Base-by-base conservation (phyloP, 2,888 invertebrate species). In the Clistopyga incitator region DNA sequence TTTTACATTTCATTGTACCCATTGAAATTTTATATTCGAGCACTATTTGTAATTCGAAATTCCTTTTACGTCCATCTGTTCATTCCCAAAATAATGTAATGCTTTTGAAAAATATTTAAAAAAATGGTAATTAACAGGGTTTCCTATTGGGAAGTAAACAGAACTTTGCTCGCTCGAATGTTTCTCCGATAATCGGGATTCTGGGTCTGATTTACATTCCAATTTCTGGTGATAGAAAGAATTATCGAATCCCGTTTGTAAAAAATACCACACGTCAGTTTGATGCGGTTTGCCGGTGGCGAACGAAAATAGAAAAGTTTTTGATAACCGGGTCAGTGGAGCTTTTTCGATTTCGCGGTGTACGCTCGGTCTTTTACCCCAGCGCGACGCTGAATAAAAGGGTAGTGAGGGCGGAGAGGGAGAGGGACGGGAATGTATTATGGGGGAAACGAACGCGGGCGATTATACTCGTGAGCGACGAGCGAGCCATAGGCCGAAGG, bases 321-420 rank as follows among this genome's bases (percentile, higher is more conserved):
- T 42, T 67, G 42, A 54, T 68, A 83, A 83, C 52, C 29, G 72
- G 83, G 80, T 83, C 79, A 83, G 76, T 68, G 72, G 72, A 38
- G 52, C 65, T 68, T 64, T 80, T 80, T 83, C 72, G 72, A 72
- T 83, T 80, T 68, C 67, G 50, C 71, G 64, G 15, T 34, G 52
- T 64, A 65, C 23, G 54, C 70, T 56, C 71, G 38, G 47, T 47
- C 52, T 67, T 76, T 78, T 68, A 34, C 70, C 52, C 78, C 68
- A 47, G 34, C 29, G 71, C 72, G 64, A 64, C 38, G 68, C 29
- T 77, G 45, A 72, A 71, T 71, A 50, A 67, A 65, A 25, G 64
- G 47, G 42, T 23, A 74, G 61, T 10, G 81, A 50, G 65, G 42
- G 45, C 10, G 67, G 64, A 13, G 61, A 29, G 25, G 25, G 8